These are phyloP conservation scores for Tenthredo amoena DNA, from an alignment of 2,888 invertebrate genomes.

Conservation along the genomic window DNA sequence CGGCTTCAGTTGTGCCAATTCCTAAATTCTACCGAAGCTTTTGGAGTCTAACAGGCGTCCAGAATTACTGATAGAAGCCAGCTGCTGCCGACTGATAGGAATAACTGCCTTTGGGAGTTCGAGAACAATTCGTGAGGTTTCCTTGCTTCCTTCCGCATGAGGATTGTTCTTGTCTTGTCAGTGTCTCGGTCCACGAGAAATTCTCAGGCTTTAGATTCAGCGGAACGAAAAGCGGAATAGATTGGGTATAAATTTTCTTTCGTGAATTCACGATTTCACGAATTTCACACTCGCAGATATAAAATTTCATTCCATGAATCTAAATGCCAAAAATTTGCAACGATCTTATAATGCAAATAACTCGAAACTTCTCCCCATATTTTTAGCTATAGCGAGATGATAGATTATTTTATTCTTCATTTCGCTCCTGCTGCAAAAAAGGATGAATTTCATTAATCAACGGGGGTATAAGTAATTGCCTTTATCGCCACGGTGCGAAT, in stretches of 20 bases:
- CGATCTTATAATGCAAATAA: background rate
- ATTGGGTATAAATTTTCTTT: no score
- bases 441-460: background rate
- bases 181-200: background rate
- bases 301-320: background rate
- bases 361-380: background rate
- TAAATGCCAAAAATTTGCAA: background rate
- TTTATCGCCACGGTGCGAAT: background rate
- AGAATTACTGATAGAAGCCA: slow-evolving; percentile 29
- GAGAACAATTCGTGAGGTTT: slow-evolving; percentile 39
- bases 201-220: background rate
- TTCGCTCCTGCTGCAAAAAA: background rate
- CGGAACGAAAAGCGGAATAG: background rate
- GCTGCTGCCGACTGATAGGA: slow-evolving; percentile 38
- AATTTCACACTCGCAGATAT: background rate
- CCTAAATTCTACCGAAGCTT: background rate
- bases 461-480: background rate
- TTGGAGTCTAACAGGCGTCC: background rate
- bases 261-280: no score
- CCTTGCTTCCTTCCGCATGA: background rate
- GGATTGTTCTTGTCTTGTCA: background rate
- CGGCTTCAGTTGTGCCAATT: slow-evolving; percentile 9
- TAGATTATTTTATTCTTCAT: background rate
- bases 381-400: background rate
- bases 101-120: slow-evolving; percentile 33